A percentile compares a stretch with the other conserved stretches of the same genome.
Conservation (phyloP, 2,888 invertebrate species). For the Mycalesis mineus region DNA sequence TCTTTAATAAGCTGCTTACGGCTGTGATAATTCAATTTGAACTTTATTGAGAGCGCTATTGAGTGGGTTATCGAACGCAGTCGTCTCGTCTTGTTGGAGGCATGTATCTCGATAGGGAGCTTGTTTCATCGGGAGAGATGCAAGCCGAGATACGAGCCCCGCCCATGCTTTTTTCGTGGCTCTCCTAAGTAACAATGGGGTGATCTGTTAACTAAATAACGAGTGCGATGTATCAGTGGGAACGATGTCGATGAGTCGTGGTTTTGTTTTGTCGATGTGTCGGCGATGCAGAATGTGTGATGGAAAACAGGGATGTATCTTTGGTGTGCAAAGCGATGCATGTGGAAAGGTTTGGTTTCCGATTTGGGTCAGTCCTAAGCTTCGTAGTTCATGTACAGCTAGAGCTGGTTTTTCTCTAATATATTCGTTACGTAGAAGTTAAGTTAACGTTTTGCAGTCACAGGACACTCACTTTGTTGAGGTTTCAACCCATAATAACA, state of each 20-base stretch:
- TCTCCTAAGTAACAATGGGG: conserved; percentile 73
- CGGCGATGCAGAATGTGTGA: conserved; percentile 21
- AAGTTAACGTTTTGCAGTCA: too few relatives aligned
- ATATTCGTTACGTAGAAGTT: too few relatives aligned
- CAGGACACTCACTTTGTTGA: too few relatives aligned
- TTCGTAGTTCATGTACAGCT: too few relatives aligned
- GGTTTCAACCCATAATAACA: too few relatives aligned
- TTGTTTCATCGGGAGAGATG: conserved; percentile 71
- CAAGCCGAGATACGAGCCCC: conserved; percentile 62
- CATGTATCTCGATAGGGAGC: conserved; percentile 70
- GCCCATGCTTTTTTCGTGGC: conserved; percentile 77
- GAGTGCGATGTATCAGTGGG: conserved; percentile 59
- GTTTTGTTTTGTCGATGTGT: conserved; percentile 35
- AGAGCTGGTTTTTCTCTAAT: too few relatives aligned
- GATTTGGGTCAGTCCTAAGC: too few relatives aligned
- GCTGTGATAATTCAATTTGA: conserved; percentile 31
- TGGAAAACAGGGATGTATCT: background rate
- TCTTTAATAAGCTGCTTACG: conserved; percentile 68
- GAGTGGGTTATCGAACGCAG: conserved; percentile 34
- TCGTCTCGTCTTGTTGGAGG: conserved; percentile 52
- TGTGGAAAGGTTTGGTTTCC: too few relatives aligned
- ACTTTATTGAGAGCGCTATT: conserved; percentile 36
- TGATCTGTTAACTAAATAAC: conserved; percentile 77
- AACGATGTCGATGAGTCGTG: conserved; percentile 48
- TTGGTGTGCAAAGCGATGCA: background rate